These are phyloP conservation scores for Falcaria lacertinaria DNA, from an alignment of 2,888 invertebrate species.

Conservation along the genomic window DNA sequence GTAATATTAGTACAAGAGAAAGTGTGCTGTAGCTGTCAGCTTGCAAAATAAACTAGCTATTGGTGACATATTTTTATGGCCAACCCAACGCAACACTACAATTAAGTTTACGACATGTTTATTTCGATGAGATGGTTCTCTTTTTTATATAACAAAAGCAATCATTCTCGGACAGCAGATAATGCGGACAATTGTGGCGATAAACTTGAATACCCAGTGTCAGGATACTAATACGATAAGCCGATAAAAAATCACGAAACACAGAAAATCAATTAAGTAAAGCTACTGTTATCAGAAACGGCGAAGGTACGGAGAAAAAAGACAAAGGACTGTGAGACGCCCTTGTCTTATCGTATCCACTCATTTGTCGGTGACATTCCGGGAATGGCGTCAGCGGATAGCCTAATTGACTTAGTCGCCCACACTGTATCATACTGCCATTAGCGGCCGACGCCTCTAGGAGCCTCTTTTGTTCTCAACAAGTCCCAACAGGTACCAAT, in stretches of 20 bases:
- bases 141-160: constrained; percentile 28
- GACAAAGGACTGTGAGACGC: constrained; percentile 50
- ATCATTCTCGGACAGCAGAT: constrained; percentile 33
- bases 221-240: constrained; percentile 58
- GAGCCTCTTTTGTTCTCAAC: constrained; percentile 70
- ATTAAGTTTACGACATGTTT: too few relatives aligned
- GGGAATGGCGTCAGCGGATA: constrained; percentile 75
- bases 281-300: constrained; percentile 66
- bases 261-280: constrained; percentile 74
- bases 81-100: too few relatives aligned
- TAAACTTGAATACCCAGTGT: constrained; percentile 47
- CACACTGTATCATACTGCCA: constrained; percentile 70
- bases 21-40: too few relatives aligned
- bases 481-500: constrained; percentile 62
- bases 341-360: constrained; percentile 60
- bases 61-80: too few relatives aligned
- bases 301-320: constrained; percentile 46
- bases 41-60: too few relatives aligned
- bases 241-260: constrained; percentile 63
- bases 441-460: constrained; percentile 66
- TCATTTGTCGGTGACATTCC: constrained; percentile 76
- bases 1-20: too few relatives aligned
- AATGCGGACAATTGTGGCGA: constrained; percentile 51
- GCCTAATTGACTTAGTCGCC: constrained; percentile 77
- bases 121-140: too few relatives aligned